Conservation (phyloP, 2,797 vertebrate genomes). For the Gymnothorax reevesii region DNA sequence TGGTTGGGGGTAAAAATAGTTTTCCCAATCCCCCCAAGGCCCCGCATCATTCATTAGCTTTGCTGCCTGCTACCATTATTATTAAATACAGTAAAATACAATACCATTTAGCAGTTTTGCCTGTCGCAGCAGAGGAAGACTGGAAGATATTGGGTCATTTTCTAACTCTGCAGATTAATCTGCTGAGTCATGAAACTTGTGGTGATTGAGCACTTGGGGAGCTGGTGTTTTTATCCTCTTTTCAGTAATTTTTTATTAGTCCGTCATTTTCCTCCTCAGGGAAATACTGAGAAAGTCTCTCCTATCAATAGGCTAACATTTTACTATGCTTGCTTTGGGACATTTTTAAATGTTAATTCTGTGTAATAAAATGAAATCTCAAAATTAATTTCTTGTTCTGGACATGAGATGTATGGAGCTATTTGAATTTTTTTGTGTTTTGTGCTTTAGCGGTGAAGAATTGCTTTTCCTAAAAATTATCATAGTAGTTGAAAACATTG, state of each 20-base stretch:
- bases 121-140: neutral
- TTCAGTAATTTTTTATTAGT: conserved; percentile 1
- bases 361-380: neutral
- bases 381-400: neutral
- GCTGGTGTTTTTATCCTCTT: neutral
- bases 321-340: neutral
- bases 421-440: neutral
- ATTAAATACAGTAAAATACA: no score
- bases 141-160: neutral
- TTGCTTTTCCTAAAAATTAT: neutral
- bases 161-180: neutral
- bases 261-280: neutral
- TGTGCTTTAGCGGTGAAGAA: neutral
- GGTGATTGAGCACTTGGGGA: neutral
- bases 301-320: neutral
- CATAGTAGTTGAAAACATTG: neutral
- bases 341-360: neutral
- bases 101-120: neutral
- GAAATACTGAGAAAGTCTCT: neutral
- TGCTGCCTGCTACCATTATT: no score
- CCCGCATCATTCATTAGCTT: no score
- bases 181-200: neutral
- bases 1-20: no score
- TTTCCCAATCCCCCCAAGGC: no score
- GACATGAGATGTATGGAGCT: neutral